Evolutionary conservation across 2,797 vertebrate species (phyloP), one percentile per base, ranked within the genome.

Genomic region (Emys orbicularis): DNA sequence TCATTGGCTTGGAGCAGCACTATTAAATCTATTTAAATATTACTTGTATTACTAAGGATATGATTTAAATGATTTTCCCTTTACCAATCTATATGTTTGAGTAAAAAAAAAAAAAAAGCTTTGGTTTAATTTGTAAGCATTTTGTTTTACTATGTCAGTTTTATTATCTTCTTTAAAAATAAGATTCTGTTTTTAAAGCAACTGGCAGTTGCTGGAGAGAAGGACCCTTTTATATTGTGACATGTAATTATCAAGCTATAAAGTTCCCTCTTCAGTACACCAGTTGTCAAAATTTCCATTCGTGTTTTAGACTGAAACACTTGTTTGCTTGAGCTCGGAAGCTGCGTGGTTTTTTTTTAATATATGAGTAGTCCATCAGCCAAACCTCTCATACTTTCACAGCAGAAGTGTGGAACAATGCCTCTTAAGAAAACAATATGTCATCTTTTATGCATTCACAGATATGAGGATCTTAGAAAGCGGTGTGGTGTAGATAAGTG

Each of bases 21-120:
- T 98, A 98, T 98, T 98, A 98, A 98, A 98, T 98, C 96, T 98
- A 98, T 98, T 98, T 98, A 98, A 98, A 98, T 98, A 98, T 98
- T 98, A 98, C 97, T 97, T 98, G 97, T 98, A 97, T 98, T 98
- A 97, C 98, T 98, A 98, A 98, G 96, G 97, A 98, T 98, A 97
- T 98, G 81, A 98, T 98, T 98, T 98, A 98, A 98, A 98, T 98
- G 85, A 95, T 98, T 98, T 96, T 98, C 94, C 95, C 95, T 97
- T 97, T 98, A 97, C 97, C 85, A 89, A 97, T 95, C 95, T 96
- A 27, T 95, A 95, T 90, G 68, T 98, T 94, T 91, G 93, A 97
- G 56, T 96, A 53, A 34, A 90, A 91, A 82, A 96, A 96, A 96
- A 86, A 16, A 96, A 96, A 86, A 16, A 65, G 37, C 84, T 92